Conservation (phyloP, 64 coral and sea anemone genomes). For the Montipora sp. region DNA sequence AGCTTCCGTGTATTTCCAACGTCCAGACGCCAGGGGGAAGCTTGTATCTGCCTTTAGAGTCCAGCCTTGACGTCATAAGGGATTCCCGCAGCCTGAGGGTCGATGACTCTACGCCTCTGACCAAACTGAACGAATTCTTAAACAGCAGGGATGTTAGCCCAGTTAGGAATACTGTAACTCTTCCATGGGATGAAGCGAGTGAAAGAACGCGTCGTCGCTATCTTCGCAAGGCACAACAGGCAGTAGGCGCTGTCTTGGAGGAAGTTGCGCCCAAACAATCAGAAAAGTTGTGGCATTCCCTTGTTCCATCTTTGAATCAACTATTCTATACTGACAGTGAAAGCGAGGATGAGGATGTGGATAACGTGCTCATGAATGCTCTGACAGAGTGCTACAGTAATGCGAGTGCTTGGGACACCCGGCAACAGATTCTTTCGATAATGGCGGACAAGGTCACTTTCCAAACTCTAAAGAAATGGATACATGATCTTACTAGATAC, state of each 20-base stretch:
- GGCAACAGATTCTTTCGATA: conserved; percentile 68
- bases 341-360: conserved; percentile 31
- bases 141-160: conserved; percentile 77
- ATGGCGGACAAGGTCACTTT: conserved; percentile 57
- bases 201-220: conserved; percentile 62
- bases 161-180: conserved; percentile 45
- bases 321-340: conserved; percentile 3
- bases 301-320: conserved; percentile 46
- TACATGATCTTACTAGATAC: conserved; percentile 14
- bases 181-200: conserved; percentile 60
- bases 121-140: conserved; percentile 27
- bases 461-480: conserved; percentile 12
- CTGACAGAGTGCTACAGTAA: conserved; percentile 72
- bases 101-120: too few relatives aligned
- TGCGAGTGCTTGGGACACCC: conserved; percentile 43
- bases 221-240: conserved; percentile 77
- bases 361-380: conserved; percentile 61
- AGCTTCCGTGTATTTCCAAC: too few relatives aligned
- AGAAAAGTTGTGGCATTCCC: conserved; percentile 44
- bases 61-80: too few relatives aligned
- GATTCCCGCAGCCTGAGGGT: too few relatives aligned
- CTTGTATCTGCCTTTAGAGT: too few relatives aligned
- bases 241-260: conserved; percentile 70
- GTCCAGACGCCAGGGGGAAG: too few relatives aligned
- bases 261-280: conserved; percentile 70